These are phyloP conservation scores for Latrodectus elegans DNA, from an alignment of 2,888 invertebrate genomes.

Conservation along the genomic window DNA sequence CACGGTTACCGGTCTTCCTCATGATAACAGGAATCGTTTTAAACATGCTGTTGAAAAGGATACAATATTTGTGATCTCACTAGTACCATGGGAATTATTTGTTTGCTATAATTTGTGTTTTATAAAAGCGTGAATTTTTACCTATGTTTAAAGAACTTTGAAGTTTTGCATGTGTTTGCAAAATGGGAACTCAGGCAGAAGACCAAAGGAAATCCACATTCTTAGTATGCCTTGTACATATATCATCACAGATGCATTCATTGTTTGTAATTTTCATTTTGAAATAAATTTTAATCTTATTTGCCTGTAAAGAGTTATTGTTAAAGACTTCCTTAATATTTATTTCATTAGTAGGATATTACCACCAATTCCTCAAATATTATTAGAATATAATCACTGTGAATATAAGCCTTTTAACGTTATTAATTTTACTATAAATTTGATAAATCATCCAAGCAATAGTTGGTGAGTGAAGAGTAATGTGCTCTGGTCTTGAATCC, in stretches of 20 bases:
- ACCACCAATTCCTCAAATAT: no score
- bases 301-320: background rate
- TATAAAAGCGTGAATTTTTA: no score
- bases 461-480: no score
- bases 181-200: conserved; percentile 42
- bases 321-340: background rate
- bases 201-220: conserved; percentile 39
- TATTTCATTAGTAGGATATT: background rate
- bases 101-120: no score
- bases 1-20: conserved; percentile 1
- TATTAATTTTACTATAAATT: no score
- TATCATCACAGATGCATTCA: conserved; percentile 38
- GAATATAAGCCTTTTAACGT: no score
- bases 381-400: no score
- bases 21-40: conserved; percentile 12
- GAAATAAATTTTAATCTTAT: conserved; percentile 16
- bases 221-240: conserved; percentile 31
- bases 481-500: no score
- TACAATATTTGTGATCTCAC: background rate
- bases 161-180: background rate
- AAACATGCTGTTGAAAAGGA: background rate
- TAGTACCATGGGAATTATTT: no score
- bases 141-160: no score
- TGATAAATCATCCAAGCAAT: no score
- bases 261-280: conserved; percentile 27